Percentiles rank a stretch among this genome's conserved stretches.
Evolutionary conservation across 2,113 vertebrate genomes (phyloP).

Genomic region (Urocynchramus pylzowi): DNA sequence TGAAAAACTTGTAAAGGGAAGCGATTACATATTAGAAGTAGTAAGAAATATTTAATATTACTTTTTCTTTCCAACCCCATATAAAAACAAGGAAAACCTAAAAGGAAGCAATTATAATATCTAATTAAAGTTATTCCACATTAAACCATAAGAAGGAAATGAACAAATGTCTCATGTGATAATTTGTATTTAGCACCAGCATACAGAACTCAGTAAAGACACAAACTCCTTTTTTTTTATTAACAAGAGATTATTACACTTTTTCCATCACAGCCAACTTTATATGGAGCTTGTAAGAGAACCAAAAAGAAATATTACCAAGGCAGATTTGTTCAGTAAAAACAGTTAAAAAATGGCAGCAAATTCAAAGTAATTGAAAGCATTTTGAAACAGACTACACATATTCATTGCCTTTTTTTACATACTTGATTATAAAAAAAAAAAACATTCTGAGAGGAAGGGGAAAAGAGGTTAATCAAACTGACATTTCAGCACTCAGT

Average conservation of each 20-base stretch:
- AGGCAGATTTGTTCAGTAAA: neutral
- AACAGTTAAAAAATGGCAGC: neutral
- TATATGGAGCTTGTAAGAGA: neutral
- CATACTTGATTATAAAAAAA: neutral
- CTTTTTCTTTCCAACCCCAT: neutral
- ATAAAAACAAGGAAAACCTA: neutral
- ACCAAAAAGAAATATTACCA: neutral
- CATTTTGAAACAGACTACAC: neutral
- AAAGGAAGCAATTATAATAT: neutral
- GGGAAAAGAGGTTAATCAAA: neutral
- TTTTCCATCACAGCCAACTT: neutral
- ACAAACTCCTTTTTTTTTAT: neutral
- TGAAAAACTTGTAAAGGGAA: neutral
- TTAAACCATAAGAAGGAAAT: neutral
- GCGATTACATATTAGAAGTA: neutral
- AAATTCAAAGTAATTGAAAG: neutral
- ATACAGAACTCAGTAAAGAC: neutral
- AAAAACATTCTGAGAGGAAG: neutral
- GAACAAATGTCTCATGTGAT: neutral
- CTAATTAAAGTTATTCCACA: neutral
- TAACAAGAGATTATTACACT: neutral
- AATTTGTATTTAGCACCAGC: neutral
- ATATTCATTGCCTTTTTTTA: neutral
- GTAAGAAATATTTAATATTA: neutral
- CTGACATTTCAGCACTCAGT: neutral